These are phyloP conservation scores for Anagrus nilaparvatae DNA, from an alignment of 1,140 invertebrate species.

Conservation along the genomic window DNA sequence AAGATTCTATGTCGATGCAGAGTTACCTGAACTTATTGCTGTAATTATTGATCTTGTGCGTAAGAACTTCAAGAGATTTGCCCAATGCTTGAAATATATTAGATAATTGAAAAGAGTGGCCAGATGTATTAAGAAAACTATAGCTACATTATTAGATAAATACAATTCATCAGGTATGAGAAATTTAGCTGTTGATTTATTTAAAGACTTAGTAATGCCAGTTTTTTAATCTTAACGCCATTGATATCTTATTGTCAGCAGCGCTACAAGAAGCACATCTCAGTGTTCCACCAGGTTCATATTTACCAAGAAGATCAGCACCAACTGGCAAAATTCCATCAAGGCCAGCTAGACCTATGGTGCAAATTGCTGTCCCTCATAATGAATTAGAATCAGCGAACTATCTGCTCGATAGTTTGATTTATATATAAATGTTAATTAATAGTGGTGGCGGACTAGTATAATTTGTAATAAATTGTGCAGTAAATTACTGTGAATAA, in stretches of 20 bases:
- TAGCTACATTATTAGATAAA: slow-evolving; percentile 77
- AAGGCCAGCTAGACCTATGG: slow-evolving; percentile 67
- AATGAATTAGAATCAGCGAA: slow-evolving; percentile 58
- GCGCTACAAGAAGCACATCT: slow-evolving; percentile 69
- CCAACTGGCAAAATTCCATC: slow-evolving; percentile 48
- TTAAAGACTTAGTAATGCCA: slow-evolving; percentile 78
- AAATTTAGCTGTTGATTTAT: slow-evolving; percentile 66
- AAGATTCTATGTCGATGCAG: slow-evolving; percentile 71
- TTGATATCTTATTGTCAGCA: slow-evolving; percentile 74
- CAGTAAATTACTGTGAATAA: too few species aligned
- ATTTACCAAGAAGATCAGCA: slow-evolving; percentile 56
- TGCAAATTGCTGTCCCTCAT: slow-evolving; percentile 78
- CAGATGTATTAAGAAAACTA: slow-evolving; percentile 74
- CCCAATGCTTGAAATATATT: slow-evolving; percentile 56
- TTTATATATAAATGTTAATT: too few species aligned
- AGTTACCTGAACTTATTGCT: slow-evolving; percentile 71
- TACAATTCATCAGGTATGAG: slow-evolving; percentile 82
- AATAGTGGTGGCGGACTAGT: too few species aligned
- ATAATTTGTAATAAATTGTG: too few species aligned
- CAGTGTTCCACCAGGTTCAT: slow-evolving; percentile 58
- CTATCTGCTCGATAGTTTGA: too few species aligned
- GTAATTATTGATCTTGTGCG: slow-evolving; percentile 64
- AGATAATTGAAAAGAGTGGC: slow-evolving; percentile 67
- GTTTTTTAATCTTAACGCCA: slow-evolving; percentile 72
- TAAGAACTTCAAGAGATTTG: slow-evolving; percentile 52